Evolutionary conservation across 2,113 vertebrate genomes (phyloP).

Genomic region (Pachyramphus minor): DNA sequence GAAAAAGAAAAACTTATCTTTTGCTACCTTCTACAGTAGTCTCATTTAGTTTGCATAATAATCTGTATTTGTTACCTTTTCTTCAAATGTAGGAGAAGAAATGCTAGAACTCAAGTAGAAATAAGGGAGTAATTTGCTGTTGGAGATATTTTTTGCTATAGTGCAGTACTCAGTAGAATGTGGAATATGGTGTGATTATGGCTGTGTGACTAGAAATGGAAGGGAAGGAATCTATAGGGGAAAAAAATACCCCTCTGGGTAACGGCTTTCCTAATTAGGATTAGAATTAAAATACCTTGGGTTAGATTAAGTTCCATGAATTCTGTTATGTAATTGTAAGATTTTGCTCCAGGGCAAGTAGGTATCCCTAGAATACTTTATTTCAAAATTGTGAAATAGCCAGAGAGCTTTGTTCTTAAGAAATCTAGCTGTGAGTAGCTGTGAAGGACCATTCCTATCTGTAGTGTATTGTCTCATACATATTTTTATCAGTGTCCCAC

Average conservation of each 20-base stretch:
- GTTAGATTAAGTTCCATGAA: background rate
- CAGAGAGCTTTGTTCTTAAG: background rate
- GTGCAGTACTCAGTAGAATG: background rate
- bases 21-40: background rate
- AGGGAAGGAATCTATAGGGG: background rate
- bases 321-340: background rate
- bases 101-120: background rate
- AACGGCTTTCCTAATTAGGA: background rate
- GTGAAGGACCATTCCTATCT: background rate
- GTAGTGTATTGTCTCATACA: background rate
- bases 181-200: background rate
- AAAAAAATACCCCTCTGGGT: background rate
- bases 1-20: background rate
- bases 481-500: background rate
- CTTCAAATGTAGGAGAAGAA: background rate
- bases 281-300: background rate
- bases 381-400: background rate
- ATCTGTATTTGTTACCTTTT: background rate
- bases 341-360: background rate
- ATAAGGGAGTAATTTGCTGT: background rate
- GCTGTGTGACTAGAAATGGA: background rate
- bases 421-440: background rate
- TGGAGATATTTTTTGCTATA: background rate
- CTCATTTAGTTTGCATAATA: background rate
- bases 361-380: background rate